phyloP scores from a whole-genome alignment of 1,140 invertebrate species.

The Drosophila carrolli region DNA sequence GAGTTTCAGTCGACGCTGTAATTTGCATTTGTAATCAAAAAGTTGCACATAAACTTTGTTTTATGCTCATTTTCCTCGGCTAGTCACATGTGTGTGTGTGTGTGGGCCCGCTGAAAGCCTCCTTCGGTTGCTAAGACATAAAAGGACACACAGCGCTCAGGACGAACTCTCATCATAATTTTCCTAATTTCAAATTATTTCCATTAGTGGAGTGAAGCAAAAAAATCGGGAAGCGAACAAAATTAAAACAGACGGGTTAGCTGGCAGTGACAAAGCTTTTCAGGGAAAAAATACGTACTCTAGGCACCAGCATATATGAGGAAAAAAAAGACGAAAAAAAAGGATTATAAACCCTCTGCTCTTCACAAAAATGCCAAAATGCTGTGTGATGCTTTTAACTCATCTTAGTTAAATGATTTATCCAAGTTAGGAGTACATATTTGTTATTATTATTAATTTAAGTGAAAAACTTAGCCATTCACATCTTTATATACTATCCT shows the following conservation, averaged over 20 bases:
- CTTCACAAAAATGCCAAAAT: background rate
- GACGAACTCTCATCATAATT: slow-evolving; percentile 51
- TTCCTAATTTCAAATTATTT: slow-evolving; percentile 53
- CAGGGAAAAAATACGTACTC: background rate
- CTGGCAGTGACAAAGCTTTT: slow-evolving; percentile 1
- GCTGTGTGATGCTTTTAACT: too few species aligned
- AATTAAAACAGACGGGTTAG: background rate
- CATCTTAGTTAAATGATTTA: too few species aligned
- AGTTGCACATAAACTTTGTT: slow-evolving; percentile 81
- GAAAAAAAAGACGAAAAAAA: background rate
- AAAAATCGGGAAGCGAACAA: background rate
- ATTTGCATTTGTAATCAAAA: slow-evolving; percentile 83
- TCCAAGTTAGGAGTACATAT: too few species aligned
- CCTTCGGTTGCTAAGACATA: slow-evolving; percentile 29
- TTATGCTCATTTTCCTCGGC: slow-evolving; percentile 75
- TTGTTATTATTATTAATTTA: too few species aligned
- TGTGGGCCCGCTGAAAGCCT: slow-evolving; percentile 14
- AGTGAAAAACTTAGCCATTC: too few species aligned
- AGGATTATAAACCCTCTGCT: background rate
- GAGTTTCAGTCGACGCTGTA: slow-evolving; percentile 61
- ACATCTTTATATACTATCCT: too few species aligned
- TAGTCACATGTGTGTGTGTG: slow-evolving; percentile 24
- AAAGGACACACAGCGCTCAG: slow-evolving; percentile 36
- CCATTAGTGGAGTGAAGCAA: slow-evolving; percentile 28
- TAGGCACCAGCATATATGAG: background rate